Evolutionary conservation across 2,888 invertebrate genomes (phyloP).

Genomic region (Limulus polyphemus): DNA sequence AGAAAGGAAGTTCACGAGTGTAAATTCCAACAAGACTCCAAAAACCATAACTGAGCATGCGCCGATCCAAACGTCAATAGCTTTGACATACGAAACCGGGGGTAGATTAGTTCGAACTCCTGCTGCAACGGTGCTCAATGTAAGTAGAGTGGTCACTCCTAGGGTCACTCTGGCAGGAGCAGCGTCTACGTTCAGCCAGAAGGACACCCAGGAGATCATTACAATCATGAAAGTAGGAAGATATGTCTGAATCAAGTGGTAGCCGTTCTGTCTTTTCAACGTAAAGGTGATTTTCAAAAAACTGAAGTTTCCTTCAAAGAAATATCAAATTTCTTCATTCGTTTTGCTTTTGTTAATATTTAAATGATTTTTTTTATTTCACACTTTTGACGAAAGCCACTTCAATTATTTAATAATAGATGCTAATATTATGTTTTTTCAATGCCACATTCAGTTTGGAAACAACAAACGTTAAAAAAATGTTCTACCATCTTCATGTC

Average conservation of each 20-base stretch:
- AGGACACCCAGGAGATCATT: slow-evolving; percentile 27
- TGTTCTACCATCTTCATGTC: too few species aligned
- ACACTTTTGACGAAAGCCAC: too few species aligned
- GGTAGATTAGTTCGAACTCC: slow-evolving; percentile 26
- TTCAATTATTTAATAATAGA: too few species aligned
- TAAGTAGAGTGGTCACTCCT: slow-evolving; percentile 26
- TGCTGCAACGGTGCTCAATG: slow-evolving; percentile 24
- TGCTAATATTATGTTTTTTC: too few species aligned
- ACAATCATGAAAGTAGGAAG: slow-evolving; percentile 26
- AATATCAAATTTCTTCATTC: neutral
- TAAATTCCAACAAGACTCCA: slow-evolving; percentile 40
- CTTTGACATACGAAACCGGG: slow-evolving; percentile 29
- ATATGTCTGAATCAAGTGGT: slow-evolving; percentile 26
- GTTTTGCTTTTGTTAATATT: too few species aligned
- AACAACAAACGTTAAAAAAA: too few species aligned
- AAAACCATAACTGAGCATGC: slow-evolving; percentile 38
- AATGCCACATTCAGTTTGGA: too few species aligned
- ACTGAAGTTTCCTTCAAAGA: slow-evolving; percentile 23
- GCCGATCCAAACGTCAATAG: slow-evolving; percentile 31
- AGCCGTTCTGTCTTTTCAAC: slow-evolving; percentile 24
- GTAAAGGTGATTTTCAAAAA: slow-evolving; percentile 24
- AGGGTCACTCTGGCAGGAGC: slow-evolving; percentile 26
- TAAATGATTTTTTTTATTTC: too few species aligned
- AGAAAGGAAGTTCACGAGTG: slow-evolving; percentile 40
- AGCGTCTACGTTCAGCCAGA: slow-evolving; percentile 27